These are phyloP conservation scores for Aphelocoma coerulescens DNA, from an alignment of 2,113 vertebrate species.

Conservation along the genomic window DNA sequence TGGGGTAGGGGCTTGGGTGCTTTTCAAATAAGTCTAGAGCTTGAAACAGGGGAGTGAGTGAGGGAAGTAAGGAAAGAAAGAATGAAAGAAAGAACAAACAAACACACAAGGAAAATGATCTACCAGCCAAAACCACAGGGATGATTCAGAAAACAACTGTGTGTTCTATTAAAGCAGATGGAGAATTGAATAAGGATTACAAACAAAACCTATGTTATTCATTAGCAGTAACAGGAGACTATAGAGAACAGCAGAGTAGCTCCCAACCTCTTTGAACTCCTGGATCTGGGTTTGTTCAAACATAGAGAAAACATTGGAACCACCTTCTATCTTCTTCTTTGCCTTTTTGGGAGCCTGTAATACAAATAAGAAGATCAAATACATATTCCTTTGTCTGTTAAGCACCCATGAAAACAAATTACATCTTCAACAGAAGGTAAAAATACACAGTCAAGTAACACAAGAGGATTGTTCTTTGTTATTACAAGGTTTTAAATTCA, in stretches of 20 bases:
- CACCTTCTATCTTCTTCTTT: conserved; percentile 80
- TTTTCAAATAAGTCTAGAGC: background rate
- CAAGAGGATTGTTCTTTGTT: background rate
- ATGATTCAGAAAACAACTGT: conserved; percentile 61
- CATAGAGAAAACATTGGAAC: conserved; percentile 91
- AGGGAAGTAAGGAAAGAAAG: background rate
- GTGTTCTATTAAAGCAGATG: conserved; percentile 48
- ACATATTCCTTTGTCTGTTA: background rate
- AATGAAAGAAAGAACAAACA: background rate
- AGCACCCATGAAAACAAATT: background rate
- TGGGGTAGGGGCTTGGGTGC: background rate
- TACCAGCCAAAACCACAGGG: conserved; percentile 50
- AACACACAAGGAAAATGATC: conserved; percentile 16
- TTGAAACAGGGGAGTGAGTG: background rate
- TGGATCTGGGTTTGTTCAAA: conserved; percentile 93
- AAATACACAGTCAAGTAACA: background rate
- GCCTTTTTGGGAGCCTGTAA: conserved; percentile 84
- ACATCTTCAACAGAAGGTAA: background rate
- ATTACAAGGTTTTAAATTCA: background rate
- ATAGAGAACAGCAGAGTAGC: background rate
- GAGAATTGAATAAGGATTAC: conserved; percentile 7
- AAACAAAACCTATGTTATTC: conserved; percentile 48
- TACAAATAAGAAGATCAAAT: background rate
- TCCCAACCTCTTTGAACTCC: conserved; percentile 89
- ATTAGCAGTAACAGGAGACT: conserved; percentile 4